Percentiles rank a stretch among this genome's conserved stretches.
Conservation (phyloP, 35 echinoderm and acorn worm genomes). For the Ophioderma brevispina region DNA sequence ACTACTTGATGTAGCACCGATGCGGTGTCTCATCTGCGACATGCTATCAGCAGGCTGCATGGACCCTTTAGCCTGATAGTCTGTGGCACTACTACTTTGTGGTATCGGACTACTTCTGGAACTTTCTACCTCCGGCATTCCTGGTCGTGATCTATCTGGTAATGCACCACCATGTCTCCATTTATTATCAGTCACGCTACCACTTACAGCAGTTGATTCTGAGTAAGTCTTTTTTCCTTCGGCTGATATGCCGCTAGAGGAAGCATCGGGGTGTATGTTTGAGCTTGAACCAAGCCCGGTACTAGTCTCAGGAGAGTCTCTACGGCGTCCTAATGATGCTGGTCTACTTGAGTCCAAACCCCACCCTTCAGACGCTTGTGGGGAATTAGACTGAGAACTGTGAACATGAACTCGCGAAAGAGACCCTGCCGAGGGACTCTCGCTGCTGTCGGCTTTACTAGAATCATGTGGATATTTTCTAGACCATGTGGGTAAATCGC, state of each 20-base stretch:
- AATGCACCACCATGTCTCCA: conserved; percentile 3
- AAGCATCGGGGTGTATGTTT: neutral
- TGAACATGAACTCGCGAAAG: conserved; percentile 50
- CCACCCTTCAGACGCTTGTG: conserved; percentile 43
- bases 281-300: conserved; percentile 22
- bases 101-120: conserved; percentile 17
- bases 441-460: conserved; percentile 59
- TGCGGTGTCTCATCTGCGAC: conserved; percentile 33
- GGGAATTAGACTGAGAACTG: conserved; percentile 49
- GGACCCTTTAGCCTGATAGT: neutral
- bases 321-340: conserved; percentile 3
- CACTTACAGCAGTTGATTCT: neutral
- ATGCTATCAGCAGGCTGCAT: conserved; percentile 34
- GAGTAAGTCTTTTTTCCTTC: neutral
- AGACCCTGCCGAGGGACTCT: conserved; percentile 26
- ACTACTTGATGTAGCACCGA: neutral
- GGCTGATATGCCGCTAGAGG: neutral
- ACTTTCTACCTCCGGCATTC: conserved; percentile 28
- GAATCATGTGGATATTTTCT: conserved; percentile 51
- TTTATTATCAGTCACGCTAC: conserved; percentile 28
- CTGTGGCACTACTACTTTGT: conserved; percentile 12
- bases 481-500: conserved; percentile 27
- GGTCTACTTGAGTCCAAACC: conserved; percentile 29
- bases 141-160: neutral
- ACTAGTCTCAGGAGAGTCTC: conserved; percentile 27